A percentile compares a stretch with the other conserved stretches of the same genome.
Conservation (phyloP, 1,140 invertebrate genomes). For the Trypoxylus dichotomus region DNA sequence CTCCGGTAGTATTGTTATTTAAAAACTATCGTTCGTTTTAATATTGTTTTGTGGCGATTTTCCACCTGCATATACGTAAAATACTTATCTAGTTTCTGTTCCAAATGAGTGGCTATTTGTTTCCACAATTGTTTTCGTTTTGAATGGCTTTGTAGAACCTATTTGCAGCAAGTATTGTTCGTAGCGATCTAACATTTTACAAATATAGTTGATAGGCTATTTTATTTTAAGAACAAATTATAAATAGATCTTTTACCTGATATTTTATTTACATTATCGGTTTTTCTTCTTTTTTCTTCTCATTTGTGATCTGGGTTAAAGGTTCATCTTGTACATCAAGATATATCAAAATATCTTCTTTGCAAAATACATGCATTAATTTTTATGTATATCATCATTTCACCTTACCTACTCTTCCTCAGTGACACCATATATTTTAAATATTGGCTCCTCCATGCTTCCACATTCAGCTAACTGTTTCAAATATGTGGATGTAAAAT, state of each 20-base stretch:
- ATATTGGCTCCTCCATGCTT: background rate
- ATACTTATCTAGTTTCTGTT: background rate
- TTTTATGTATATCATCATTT: background rate
- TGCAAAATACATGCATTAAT: background rate
- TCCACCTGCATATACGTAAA: conserved; percentile 6
- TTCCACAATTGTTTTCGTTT: conserved; percentile 33
- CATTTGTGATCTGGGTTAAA: background rate
- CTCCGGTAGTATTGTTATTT: conserved; percentile 15
- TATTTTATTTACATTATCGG: background rate
- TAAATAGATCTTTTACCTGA: background rate
- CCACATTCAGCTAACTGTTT: background rate
- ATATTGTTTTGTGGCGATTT: conserved; percentile 25
- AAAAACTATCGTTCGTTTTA: conserved; percentile 18
- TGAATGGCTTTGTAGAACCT: conserved; percentile 33
- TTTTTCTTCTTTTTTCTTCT: background rate
- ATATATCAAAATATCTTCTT: background rate
- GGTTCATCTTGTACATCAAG: background rate
- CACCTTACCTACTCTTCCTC: too few relatives aligned
- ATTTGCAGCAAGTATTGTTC: conserved; percentile 9
- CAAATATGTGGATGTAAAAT: background rate
- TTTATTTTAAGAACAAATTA: background rate
- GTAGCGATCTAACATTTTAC: conserved; percentile 31
- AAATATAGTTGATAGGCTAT: conserved; percentile 30
- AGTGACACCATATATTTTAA: background rate
- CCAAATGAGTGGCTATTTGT: conserved; percentile 21